Percentiles rank a stretch among this genome's conserved stretches.
Evolutionary conservation across 2,113 vertebrate species (phyloP).

Genomic region (Eulacestoma nigropectus): DNA sequence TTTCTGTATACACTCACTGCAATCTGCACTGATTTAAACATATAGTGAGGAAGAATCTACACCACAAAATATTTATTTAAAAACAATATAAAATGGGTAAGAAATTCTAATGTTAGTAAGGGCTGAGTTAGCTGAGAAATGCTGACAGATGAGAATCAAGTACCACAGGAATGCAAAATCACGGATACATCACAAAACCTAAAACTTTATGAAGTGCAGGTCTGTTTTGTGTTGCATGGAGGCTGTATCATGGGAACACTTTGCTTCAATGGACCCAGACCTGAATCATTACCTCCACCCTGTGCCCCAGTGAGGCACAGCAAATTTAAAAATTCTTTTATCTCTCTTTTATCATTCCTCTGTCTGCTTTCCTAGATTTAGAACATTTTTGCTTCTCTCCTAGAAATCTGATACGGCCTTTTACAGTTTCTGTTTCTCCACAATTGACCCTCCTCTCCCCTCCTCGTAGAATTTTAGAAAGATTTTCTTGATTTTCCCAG

Average conservation of each 20-base stretch:
- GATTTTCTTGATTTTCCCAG: not conserved
- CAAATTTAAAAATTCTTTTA: not conserved
- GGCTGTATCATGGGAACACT: not conserved
- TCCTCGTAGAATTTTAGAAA: not conserved
- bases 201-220: not conserved
- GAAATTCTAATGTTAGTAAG: not conserved
- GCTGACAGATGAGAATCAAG: not conserved
- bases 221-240: not conserved
- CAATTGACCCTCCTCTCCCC: rapidly evolving
- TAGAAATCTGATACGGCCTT: not conserved
- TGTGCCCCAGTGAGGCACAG: not conserved
- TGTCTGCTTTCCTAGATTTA: not conserved
- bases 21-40: not conserved
- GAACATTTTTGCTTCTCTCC: not conserved
- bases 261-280: not conserved
- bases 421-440: not conserved
- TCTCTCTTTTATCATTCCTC: not conserved
- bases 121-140: not conserved
- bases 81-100: not conserved
- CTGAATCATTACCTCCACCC: slow-evolving; percentile 4
- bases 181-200: not conserved
- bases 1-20: not conserved
- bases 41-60: not conserved
- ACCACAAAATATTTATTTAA: not conserved
- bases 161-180: not conserved